phyloP scores from a whole-genome alignment of 1,140 invertebrate species.

The Aphaenogaster ashmeadi region DNA sequence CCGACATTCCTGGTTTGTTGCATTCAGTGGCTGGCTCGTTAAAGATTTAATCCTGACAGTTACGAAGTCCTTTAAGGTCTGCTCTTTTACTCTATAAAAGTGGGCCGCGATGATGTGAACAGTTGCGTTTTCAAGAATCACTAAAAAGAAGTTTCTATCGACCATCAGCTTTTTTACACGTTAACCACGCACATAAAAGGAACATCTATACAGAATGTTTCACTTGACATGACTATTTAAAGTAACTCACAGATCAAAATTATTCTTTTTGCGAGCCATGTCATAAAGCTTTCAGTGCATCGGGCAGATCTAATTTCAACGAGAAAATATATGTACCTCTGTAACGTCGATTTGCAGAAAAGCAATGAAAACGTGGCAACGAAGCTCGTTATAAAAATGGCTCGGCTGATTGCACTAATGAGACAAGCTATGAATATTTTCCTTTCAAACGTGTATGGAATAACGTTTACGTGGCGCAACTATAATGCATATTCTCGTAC shows the following conservation, averaged over 20 bases:
- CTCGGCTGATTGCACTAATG: not conserved
- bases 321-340: not conserved
- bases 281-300: not conserved
- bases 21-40: constrained; percentile 18
- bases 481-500: not conserved
- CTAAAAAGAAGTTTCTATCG: not conserved
- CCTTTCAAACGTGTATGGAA: not conserved
- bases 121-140: not conserved
- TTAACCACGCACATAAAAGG: not conserved
- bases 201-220: not conserved
- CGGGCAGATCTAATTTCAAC: constrained; percentile 1
- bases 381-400: not conserved
- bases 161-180: not conserved
- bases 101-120: not conserved
- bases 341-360: not conserved
- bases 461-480: not conserved
- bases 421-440: constrained; percentile 1
- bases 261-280: not conserved
- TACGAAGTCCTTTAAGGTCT: constrained; percentile 30
- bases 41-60: constrained; percentile 30
- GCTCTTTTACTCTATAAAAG: constrained; percentile 1
- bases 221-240: not conserved
- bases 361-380: not conserved
- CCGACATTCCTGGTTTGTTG: constrained; percentile 34
- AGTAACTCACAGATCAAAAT: not conserved